Conservation (phyloP, 2,888 invertebrate genomes). For the Ferrisia virgata region DNA sequence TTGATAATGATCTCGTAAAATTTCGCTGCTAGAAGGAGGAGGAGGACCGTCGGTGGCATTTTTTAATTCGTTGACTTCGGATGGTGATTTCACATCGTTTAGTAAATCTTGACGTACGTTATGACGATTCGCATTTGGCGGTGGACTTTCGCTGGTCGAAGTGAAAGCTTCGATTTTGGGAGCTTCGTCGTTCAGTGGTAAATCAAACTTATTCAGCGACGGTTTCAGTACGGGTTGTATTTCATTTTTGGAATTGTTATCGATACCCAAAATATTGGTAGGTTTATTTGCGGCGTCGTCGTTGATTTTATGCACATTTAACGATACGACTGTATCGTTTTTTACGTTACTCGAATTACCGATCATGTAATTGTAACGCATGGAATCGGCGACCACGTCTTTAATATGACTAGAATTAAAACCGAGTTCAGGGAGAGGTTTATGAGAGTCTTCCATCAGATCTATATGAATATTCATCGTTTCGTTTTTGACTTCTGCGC, state of each 20-base stretch:
- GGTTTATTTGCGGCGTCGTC: neutral
- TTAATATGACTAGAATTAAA: constrained; percentile 8
- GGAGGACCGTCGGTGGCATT: neutral
- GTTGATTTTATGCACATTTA: neutral
- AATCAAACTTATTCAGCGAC: neutral
- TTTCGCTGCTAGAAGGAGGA: neutral
- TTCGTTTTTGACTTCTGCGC: neutral
- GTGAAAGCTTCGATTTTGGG: neutral
- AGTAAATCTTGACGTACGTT: neutral
- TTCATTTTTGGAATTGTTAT: neutral
- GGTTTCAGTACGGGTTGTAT: neutral
- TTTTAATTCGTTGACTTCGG: neutral
- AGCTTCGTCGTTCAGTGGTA: constrained; percentile 2
- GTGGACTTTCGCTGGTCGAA: neutral
- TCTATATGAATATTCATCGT: constrained; percentile 24
- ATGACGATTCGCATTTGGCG: neutral
- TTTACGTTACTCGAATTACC: neutral
- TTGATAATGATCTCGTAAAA: neutral
- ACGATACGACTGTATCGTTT: neutral
- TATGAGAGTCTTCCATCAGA: constrained; percentile 19
- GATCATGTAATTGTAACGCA: neutral
- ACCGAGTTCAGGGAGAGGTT: neutral
- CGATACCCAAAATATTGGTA: neutral
- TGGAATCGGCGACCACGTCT: neutral
- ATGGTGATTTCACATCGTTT: neutral